Percentiles rank a stretch among this genome's conserved stretches.
phyloP scores from a whole-genome alignment of 2,888 invertebrate species.

The Suillia variegata region DNA sequence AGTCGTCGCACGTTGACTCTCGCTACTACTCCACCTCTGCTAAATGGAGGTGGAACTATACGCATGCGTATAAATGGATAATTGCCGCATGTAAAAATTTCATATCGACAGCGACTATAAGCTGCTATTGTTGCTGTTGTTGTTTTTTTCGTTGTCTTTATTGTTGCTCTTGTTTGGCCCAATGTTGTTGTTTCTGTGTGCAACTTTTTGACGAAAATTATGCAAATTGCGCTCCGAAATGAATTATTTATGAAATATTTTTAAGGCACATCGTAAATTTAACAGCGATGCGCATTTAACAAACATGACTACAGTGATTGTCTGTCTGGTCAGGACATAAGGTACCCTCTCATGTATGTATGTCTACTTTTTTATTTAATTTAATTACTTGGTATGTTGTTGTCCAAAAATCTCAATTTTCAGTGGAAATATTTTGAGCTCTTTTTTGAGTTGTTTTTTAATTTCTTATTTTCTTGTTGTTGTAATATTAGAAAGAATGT shows the following conservation, averaged over 20 bases:
- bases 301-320: no score
- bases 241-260: slow-evolving; percentile 37
- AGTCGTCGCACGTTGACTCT: background rate
- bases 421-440: background rate
- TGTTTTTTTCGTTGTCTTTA: background rate
- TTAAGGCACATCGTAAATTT: slow-evolving; percentile 37
- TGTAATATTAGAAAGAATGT: no score
- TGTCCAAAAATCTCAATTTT: background rate
- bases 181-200: background rate
- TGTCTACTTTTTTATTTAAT: no score
- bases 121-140: background rate
- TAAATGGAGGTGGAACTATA: slow-evolving; percentile 35
- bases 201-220: slow-evolving; percentile 36
- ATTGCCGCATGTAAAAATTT: slow-evolving; percentile 28
- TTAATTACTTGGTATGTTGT: background rate
- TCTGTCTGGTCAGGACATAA: no score
- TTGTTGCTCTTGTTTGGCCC: slow-evolving; percentile 7
- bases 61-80: slow-evolving; percentile 39
- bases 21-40: slow-evolving; percentile 15
- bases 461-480: no score
- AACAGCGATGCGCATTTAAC: no score
- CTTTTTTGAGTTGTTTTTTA: no score
- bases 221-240: slow-evolving; percentile 34
- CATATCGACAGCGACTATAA: background rate
- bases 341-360: no score